These are phyloP conservation scores for Limnodromus scolopaceus DNA, from an alignment of 2,797 vertebrate species.

Conservation along the genomic window DNA sequence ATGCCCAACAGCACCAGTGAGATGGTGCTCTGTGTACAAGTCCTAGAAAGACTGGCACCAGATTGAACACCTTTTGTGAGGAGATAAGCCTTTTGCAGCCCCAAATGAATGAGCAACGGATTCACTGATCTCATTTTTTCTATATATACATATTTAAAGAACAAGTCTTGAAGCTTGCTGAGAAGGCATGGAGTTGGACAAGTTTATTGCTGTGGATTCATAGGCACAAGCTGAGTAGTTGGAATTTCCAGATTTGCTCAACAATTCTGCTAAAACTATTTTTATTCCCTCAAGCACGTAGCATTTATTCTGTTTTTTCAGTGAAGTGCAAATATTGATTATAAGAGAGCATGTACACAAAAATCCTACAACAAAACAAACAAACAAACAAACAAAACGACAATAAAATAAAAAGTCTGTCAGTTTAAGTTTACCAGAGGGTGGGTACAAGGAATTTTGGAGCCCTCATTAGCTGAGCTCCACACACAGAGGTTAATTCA, in stretches of 20 bases:
- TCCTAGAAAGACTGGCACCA: not conserved
- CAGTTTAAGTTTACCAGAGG: not conserved
- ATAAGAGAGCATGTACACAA: not conserved
- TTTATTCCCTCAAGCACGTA: not conserved
- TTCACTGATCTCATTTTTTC: not conserved
- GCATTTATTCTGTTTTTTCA: not conserved
- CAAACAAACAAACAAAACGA: not conserved
- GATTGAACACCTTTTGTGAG: not conserved
- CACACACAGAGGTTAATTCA: not conserved
- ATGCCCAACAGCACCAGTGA: not conserved
- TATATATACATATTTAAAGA: not conserved
- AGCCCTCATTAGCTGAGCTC: not conserved
- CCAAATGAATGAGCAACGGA: not conserved
- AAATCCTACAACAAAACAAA: not conserved
- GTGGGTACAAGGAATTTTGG: not conserved
- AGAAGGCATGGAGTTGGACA: not conserved
- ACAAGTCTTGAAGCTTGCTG: not conserved
- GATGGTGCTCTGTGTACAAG: not conserved
- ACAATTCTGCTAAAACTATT: not conserved
- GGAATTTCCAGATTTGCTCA: conserved; percentile 21
- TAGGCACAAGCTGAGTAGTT: not conserved
- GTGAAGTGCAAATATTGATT: not conserved
- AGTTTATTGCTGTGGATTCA: not conserved
- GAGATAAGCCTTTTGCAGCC: not conserved
- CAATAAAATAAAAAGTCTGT: not conserved